Conservation (phyloP, 2,113 vertebrate genomes). For the Thunnus maccoyii region DNA sequence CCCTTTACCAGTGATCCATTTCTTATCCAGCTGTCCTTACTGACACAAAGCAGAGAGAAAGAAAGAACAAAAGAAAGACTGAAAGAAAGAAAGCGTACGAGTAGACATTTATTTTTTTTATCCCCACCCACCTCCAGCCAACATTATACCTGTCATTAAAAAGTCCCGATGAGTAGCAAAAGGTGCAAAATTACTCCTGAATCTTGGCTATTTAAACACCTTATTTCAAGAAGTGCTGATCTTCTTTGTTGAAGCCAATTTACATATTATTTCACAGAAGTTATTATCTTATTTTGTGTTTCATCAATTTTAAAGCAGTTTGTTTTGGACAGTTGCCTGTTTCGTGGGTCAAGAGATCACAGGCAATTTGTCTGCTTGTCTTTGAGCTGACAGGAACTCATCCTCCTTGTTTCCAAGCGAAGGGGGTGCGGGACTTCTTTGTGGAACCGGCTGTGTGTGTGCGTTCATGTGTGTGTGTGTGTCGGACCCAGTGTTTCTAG, state of each 20-base stretch:
- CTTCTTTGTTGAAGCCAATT: conserved; percentile 17
- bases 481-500: conserved; percentile 24
- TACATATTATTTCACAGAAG: conserved; percentile 19
- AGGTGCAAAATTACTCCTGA: not conserved
- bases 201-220: conserved; percentile 7
- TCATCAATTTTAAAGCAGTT: conserved; percentile 33
- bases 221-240: conserved; percentile 30
- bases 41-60: conserved; percentile 57
- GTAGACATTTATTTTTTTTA: not conserved
- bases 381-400: conserved; percentile 59
- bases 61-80: conserved; percentile 16
- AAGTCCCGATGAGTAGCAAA: not conserved
- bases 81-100: not conserved
- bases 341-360: conserved; percentile 68
- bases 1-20: conserved; percentile 74
- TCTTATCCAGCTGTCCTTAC: conserved; percentile 73
- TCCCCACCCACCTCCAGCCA: not conserved
- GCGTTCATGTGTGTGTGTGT: conserved; percentile 1
- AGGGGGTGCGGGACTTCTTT: conserved; percentile 38
- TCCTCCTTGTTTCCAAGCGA: conserved; percentile 40
- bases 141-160: conserved; percentile 2
- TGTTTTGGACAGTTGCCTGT: conserved; percentile 47
- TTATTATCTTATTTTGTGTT: conserved; percentile 30
- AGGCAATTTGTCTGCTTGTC: conserved; percentile 69
- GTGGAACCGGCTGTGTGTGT: conserved; percentile 27